These are phyloP conservation scores for Meiosimyza platycephala DNA, from an alignment of 2,888 invertebrate genomes.

Conservation along the genomic window DNA sequence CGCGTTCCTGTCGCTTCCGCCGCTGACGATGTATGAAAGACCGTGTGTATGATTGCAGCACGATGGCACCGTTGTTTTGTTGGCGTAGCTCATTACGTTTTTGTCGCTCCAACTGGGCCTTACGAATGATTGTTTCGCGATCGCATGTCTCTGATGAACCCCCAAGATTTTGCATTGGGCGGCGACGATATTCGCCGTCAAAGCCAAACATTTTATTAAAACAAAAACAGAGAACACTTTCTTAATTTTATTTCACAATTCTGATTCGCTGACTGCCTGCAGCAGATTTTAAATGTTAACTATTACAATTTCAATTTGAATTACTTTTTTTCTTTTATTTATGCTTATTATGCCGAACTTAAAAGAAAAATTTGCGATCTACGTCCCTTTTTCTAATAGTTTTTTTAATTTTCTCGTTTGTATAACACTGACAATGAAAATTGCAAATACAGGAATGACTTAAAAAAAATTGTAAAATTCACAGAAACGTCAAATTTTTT, in stretches of 20 bases:
- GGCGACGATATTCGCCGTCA: constrained; percentile 89
- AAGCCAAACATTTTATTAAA: constrained; percentile 75
- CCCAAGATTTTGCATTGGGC: constrained; percentile 89
- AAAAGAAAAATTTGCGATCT: constrained; percentile 10
- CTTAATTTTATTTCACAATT: too few relatives aligned
- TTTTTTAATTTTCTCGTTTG: constrained; percentile 1
- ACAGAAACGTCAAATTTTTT: constrained; percentile 20
- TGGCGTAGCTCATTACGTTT: constrained; percentile 87
- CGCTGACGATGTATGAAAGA: constrained; percentile 79
- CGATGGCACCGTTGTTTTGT: constrained; percentile 79
- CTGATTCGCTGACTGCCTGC: too few relatives aligned
- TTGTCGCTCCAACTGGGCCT: constrained; percentile 86
- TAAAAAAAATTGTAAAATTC: constrained; percentile 1
- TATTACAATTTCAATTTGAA: too few relatives aligned
- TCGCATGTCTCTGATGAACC: constrained; percentile 83
- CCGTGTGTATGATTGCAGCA: constrained; percentile 84
- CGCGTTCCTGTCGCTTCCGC: constrained; percentile 75
- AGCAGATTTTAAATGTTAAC: too few relatives aligned
- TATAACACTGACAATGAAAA: constrained; percentile 23
- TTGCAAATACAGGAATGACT: constrained; percentile 20
- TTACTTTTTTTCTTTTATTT: too few relatives aligned
- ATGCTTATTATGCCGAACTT: not conserved
- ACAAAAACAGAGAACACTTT: too few relatives aligned
- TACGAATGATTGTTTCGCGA: constrained; percentile 75
- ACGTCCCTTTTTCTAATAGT: not conserved